These are phyloP conservation scores for Clitarchus hookeri DNA, from an alignment of 2,888 invertebrate species.

Conservation along the genomic window DNA sequence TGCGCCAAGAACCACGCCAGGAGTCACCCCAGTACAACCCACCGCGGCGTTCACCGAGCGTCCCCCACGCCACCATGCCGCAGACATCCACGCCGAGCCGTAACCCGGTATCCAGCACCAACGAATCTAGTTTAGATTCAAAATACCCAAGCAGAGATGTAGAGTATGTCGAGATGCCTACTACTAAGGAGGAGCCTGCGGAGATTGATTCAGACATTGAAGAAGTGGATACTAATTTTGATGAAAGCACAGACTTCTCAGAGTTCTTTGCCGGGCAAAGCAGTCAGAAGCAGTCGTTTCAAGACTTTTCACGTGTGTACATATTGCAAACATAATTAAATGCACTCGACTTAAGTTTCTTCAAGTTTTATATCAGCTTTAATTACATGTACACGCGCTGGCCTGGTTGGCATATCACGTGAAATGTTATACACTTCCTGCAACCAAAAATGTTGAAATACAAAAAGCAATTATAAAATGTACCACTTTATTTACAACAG, in stretches of 20 bases:
- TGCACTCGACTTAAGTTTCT: too few species aligned
- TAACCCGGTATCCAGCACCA: background rate
- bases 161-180: constrained; percentile 36
- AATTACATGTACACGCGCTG: too few species aligned
- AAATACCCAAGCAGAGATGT: constrained; percentile 20
- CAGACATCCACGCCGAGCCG: background rate
- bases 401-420: too few species aligned
- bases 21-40: background rate
- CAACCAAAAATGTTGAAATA: too few species aligned
- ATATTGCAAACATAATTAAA: too few species aligned
- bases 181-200: constrained; percentile 40
- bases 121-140: background rate
- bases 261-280: constrained; percentile 35
- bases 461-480: too few species aligned
- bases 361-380: too few species aligned
- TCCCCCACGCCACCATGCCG: background rate
- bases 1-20: background rate
- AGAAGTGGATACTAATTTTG: constrained; percentile 28
- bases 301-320: constrained; percentile 27
- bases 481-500: too few species aligned
- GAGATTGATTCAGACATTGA: constrained; percentile 40
- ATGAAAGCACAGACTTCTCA: constrained; percentile 32
- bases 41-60: background rate
- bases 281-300: constrained; percentile 29
- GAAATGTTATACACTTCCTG: too few species aligned